Conservation (phyloP, 1,140 invertebrate genomes). For the Drosophila kanapiae region DNA sequence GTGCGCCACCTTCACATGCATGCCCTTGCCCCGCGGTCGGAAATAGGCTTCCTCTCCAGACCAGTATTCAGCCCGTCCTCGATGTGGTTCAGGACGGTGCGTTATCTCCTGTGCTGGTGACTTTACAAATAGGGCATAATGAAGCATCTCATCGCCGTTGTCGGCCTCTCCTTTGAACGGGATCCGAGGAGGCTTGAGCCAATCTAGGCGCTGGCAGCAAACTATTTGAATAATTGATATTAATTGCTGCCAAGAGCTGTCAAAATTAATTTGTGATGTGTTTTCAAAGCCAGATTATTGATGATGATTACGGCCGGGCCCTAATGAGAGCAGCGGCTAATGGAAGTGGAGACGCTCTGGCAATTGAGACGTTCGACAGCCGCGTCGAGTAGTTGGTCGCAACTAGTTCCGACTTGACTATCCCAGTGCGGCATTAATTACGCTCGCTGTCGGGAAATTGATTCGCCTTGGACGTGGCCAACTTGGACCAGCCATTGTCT, state of each 20-base stretch:
- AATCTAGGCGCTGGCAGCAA: conserved; percentile 32
- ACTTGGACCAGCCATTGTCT: conserved; percentile 11
- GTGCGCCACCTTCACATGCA: conserved; percentile 95
- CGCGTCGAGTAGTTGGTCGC: conserved; percentile 36
- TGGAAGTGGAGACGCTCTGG: conserved; percentile 19
- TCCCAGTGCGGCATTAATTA: conserved; percentile 53
- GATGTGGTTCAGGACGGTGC: conserved; percentile 94
- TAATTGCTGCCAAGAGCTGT: conserved; percentile 76
- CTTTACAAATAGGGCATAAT: conserved; percentile 41
- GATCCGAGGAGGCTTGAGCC: background rate
- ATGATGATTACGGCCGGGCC: conserved; percentile 52
- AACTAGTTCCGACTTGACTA: conserved; percentile 8
- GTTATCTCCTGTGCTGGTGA: conserved; percentile 70
- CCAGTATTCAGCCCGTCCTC: conserved; percentile 90
- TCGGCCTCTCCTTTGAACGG: conserved; percentile 15
- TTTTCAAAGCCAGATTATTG: conserved; percentile 68
- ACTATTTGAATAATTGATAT: conserved; percentile 76
- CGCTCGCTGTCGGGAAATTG: conserved; percentile 51
- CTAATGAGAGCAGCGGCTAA: conserved; percentile 48
- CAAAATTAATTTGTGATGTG: conserved; percentile 76
- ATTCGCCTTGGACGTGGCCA: conserved; percentile 22
- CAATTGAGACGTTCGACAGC: conserved; percentile 22
- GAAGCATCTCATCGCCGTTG: conserved; percentile 29
- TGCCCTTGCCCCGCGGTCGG: conserved; percentile 91
- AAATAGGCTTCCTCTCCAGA: conserved; percentile 90